These are phyloP conservation scores for Gymnarchus niloticus DNA, from an alignment of 2,113 vertebrate species.

Conservation along the genomic window DNA sequence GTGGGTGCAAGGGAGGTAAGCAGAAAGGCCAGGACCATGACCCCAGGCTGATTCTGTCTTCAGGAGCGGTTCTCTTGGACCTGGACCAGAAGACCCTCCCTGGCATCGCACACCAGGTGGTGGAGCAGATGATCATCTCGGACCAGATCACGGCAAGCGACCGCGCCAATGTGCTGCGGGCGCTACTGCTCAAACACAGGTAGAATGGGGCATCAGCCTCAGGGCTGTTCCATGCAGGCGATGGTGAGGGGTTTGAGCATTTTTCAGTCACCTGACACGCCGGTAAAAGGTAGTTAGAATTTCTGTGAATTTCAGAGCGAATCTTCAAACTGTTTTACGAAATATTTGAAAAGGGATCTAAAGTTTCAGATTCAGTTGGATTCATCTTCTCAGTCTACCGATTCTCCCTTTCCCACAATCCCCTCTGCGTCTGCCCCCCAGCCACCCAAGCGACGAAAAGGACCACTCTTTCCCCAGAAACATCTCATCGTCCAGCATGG, in stretches of 20 bases:
- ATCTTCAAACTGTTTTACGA: background rate
- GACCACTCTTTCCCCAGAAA: conserved; percentile 91
- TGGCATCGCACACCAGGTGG: conserved; percentile 92
- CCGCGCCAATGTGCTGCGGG: conserved; percentile 86
- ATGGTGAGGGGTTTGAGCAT: background rate
- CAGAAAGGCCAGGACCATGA: background rate
- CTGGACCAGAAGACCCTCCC: conserved; percentile 92
- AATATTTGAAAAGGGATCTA: background rate
- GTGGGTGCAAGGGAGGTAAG: background rate
- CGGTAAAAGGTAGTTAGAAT: background rate
- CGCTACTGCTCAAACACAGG: conserved; percentile 96
- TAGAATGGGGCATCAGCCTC: conserved; percentile 31
- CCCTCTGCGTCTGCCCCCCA: conserved; percentile 41
- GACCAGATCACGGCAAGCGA: conserved; percentile 96
- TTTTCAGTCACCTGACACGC: background rate
- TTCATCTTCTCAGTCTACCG: background rate
- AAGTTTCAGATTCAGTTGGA: background rate
- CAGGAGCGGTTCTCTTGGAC: conserved; percentile 88
- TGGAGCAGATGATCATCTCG: conserved; percentile 96
- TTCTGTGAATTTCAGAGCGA: background rate
- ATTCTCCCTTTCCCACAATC: background rate
- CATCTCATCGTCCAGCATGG: conserved; percentile 87
- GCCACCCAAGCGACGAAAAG: conserved; percentile 92
- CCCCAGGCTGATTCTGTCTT: background rate
- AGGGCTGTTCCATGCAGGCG: background rate